Evolutionary conservation across 2,888 invertebrate genomes (phyloP), one percentile per base, ranked within the genome.

Genomic region (Lasioglossum morio): DNA sequence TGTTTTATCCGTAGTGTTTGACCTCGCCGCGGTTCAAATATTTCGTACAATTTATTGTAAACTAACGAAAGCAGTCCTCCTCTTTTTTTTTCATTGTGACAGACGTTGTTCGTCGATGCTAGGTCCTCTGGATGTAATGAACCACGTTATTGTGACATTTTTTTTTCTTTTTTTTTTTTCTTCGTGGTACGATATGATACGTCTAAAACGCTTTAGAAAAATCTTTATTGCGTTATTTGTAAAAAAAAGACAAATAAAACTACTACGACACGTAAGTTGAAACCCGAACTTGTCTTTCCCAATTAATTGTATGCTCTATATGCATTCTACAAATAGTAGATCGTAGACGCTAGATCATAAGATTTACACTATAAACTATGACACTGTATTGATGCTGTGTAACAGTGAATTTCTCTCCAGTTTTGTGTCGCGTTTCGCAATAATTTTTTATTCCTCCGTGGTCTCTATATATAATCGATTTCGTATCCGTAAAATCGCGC

Each of bases 171-270:
- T 53, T 37, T 81, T 46, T 53, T 43, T 43, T 83, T 72, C 79
- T 70, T 77, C 74, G 73, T 86, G 79, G 74, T 88, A 88, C 78
- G 82, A 88, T 84, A 87, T 79, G 76, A 82, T 84, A 87, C 84
- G 72, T 85, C 72, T 86, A 88, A 43, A 92, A 91, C 80, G 88
- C 91, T 92, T 91, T 91, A 91, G 87, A 80, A 72, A 88, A 87
- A 88, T 85, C 89, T 84, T 86, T 74, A 89, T 88, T 88, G 84
- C 90, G 90, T 90, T 90, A 88, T 90, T 92, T 92, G 92, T 92
- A 92, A 91, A 86, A 85, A 43, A 86, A 83, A 80, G 77, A 82
- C 82, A 79, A 91, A 92, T 87, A 91, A 90, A 91, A 83, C 82
- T 89, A 89, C 79, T 85, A 87, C 75, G 81, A 81, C 37, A 37